phyloP scores from a whole-genome alignment of 2,797 vertebrate species.

The Pseudochaenichthys georgianus region DNA sequence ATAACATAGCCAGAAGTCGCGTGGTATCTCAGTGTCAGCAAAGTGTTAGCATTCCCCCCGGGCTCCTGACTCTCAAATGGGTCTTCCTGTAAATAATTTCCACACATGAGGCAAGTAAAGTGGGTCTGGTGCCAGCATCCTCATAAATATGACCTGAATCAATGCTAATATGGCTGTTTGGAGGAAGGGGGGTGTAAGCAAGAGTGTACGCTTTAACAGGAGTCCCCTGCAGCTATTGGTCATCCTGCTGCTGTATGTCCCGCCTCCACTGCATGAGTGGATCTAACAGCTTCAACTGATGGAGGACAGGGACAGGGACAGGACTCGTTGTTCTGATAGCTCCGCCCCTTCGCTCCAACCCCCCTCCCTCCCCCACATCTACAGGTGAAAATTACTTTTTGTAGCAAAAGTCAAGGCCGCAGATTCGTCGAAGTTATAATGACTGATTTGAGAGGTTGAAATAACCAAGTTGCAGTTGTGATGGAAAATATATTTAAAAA shows the following conservation, averaged over 20 bases:
- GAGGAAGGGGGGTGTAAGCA: conserved; percentile 4
- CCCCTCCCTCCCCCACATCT: no score
- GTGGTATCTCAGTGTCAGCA: conserved; percentile 63
- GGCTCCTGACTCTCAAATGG: conserved; percentile 51
- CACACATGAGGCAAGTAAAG: conserved; percentile 36
- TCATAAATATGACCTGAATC: conserved; percentile 64
- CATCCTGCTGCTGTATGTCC: conserved; percentile 1
- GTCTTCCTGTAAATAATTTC: conserved; percentile 62
- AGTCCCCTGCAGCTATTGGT: conserved; percentile 33
- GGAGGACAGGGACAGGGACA: not conserved
- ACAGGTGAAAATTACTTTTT: no score
- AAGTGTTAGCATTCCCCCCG: conserved; percentile 50
- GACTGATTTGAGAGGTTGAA: no score
- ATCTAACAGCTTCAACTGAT: conserved; percentile 8
- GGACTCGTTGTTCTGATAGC: no score
- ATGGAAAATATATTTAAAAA: no score
- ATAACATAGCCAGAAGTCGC: conserved; percentile 38
- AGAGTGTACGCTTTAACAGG: conserved; percentile 17
- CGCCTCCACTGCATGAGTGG: not conserved
- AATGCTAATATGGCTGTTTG: conserved; percentile 47
- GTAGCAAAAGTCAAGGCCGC: no score
- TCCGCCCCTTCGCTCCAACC: no score
- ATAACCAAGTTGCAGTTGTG: no score
- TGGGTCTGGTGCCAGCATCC: conserved; percentile 55
- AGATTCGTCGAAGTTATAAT: no score